Evolutionary conservation across 2,888 invertebrate genomes (phyloP).

Genomic region (Chrysotoxum bicinctum): DNA sequence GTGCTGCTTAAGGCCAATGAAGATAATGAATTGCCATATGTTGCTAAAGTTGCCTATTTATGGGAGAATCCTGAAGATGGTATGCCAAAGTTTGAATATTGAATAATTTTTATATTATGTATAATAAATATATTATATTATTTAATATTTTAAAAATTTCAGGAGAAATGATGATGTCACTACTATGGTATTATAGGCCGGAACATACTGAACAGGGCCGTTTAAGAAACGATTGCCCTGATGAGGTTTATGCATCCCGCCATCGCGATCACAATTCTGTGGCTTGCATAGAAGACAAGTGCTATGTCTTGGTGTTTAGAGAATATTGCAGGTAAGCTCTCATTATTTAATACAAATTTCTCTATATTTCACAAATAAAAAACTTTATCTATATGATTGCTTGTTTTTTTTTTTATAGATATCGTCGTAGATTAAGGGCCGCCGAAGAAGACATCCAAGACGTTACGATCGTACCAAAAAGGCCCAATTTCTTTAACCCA

Average conservation of each 20-base stretch:
- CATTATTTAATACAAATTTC: not conserved
- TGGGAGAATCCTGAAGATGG: conserved; percentile 98
- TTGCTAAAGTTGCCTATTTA: conserved; percentile 95
- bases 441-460: conserved; percentile 89
- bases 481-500: conserved; percentile 84
- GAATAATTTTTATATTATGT: not conserved
- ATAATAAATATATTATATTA: not conserved
- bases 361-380: not conserved
- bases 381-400: not conserved
- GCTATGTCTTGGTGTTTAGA: conserved; percentile 97
- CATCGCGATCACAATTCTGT: conserved; percentile 98
- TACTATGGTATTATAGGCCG: conserved; percentile 98
- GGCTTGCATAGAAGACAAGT: conserved; percentile 98
- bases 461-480: conserved; percentile 88
- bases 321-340: conserved; percentile 94
- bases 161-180: conserved; percentile 99
- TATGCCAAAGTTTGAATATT: conserved; percentile 80
- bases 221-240: conserved; percentile 89
- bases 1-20: conserved; percentile 93
- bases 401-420: conserved; percentile 83
- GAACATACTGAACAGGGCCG: conserved; percentile 97
- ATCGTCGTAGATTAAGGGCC: conserved; percentile 90
- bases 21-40: conserved; percentile 93
- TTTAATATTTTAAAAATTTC: conserved; percentile 73
- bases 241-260: conserved; percentile 97